Percentiles rank a stretch among this genome's conserved stretches.
Conservation (phyloP, 2,797 vertebrate genomes). For the Chelon labrosus region DNA sequence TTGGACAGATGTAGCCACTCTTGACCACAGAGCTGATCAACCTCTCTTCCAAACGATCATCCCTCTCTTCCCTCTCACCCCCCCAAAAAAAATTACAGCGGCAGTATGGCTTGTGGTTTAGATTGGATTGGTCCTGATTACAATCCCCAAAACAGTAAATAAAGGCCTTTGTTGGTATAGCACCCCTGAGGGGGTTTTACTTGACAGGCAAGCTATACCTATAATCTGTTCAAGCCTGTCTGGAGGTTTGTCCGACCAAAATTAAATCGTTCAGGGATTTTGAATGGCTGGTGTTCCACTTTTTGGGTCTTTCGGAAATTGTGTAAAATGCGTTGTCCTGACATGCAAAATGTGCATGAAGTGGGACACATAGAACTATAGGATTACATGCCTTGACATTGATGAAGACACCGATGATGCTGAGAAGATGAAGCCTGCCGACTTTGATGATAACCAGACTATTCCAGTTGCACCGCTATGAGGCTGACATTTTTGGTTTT, state of each 20-base stretch:
- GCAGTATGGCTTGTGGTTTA: slow-evolving; percentile 56
- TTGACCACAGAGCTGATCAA: slow-evolving; percentile 50
- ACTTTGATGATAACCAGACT: not conserved
- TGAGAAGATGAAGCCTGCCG: not conserved
- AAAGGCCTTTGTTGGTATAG: slow-evolving; percentile 53
- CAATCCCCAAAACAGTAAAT: slow-evolving; percentile 66
- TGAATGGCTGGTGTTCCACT: not conserved
- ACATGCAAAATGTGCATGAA: too few relatives aligned
- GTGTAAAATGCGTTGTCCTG: not conserved
- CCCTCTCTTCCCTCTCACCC: not conserved
- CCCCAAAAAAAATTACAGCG: slow-evolving; percentile 39
- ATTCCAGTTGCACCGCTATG: not conserved
- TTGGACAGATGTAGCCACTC: slow-evolving; percentile 78
- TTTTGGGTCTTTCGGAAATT: slow-evolving; percentile 29
- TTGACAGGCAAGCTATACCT: slow-evolving; percentile 55
- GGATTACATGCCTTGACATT: too few relatives aligned
- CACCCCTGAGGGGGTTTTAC: slow-evolving; percentile 51
- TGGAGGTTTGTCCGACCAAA: slow-evolving; percentile 48
- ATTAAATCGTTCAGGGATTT: slow-evolving; percentile 46
- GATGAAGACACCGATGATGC: too few relatives aligned
- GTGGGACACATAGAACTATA: too few relatives aligned
- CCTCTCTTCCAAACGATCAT: slow-evolving; percentile 50
- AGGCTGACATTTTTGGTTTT: not conserved
- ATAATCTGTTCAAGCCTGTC: slow-evolving; percentile 73
- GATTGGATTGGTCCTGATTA: slow-evolving; percentile 74